phyloP scores from a whole-genome alignment of 1,140 invertebrate genomes.

The Phenacoccus solenopsis region DNA sequence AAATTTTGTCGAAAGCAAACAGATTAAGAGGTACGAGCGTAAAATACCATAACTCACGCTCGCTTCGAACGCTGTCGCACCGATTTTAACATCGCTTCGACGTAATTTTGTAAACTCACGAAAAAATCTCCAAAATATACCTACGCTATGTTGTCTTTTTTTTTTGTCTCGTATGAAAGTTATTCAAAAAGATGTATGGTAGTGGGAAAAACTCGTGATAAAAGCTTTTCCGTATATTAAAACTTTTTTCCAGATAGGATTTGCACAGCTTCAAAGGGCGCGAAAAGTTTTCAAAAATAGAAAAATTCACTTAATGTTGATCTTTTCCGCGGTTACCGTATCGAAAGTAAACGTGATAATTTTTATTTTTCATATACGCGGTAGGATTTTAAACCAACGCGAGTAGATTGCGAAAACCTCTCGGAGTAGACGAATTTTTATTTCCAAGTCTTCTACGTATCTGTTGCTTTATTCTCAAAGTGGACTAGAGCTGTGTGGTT shows the following conservation, averaged over 20 bases:
- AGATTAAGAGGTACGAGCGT: background rate
- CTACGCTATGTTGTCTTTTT: background rate
- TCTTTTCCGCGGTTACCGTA: background rate
- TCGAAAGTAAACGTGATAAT: background rate
- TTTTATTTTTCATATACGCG: background rate
- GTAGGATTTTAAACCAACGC: too few relatives aligned
- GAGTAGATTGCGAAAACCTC: too few relatives aligned
- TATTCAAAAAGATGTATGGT: slow-evolving; percentile 3
- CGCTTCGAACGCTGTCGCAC: background rate
- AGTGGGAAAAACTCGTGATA: background rate
- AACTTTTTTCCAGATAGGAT: background rate
- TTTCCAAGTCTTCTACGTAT: too few relatives aligned
- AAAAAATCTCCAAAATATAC: background rate
- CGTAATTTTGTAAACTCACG: background rate
- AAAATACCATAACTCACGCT: too few relatives aligned
- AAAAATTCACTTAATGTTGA: slow-evolving; percentile 3
- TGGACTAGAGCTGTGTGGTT: too few relatives aligned
- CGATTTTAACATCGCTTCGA: background rate
- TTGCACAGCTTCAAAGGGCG: background rate
- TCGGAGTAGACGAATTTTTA: too few relatives aligned
- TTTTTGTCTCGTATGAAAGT: background rate
- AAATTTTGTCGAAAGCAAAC: background rate
- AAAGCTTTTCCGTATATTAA: background rate
- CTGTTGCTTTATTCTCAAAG: too few relatives aligned
- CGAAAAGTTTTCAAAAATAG: background rate